Percentiles rank a stretch among this genome's conserved stretches.
These are phyloP conservation scores for Sander vitreus DNA, from an alignment of 2,113 vertebrate species.

Conservation along the genomic window DNA sequence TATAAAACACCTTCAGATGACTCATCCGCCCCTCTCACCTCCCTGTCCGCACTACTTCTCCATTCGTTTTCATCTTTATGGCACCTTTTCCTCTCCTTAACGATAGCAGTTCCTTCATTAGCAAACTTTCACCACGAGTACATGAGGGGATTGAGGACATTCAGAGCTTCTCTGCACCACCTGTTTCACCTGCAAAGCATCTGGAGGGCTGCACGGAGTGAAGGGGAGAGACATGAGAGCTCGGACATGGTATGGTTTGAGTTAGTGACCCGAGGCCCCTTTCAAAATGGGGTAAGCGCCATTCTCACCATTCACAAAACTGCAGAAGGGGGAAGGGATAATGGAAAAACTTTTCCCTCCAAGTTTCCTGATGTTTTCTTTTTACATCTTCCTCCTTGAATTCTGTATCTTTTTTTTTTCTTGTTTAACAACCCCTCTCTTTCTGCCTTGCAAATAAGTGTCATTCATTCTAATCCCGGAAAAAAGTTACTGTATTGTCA, in stretches of 20 bases:
- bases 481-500: conserved; percentile 7
- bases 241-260: conserved; percentile 63
- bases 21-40: conserved; percentile 45
- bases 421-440: not conserved
- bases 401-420: conserved; percentile 28
- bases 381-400: conserved; percentile 38
- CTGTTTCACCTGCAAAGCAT: conserved; percentile 72
- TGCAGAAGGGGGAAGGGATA: conserved; percentile 14
- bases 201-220: conserved; percentile 47
- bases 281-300: conserved; percentile 23
- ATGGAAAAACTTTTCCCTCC: conserved; percentile 44
- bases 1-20: conserved; percentile 56
- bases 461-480: not conserved
- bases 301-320: conserved; percentile 54
- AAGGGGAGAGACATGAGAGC: conserved; percentile 20
- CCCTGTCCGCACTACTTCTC: not conserved
- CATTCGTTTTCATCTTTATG: conserved; percentile 53
- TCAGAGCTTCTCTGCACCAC: conserved; percentile 49
- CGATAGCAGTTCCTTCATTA: conserved; percentile 56
- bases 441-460: conserved; percentile 4
- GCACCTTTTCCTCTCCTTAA: conserved; percentile 46
- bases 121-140: conserved; percentile 43
- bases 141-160: conserved; percentile 52
- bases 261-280: conserved; percentile 54
- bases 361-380: conserved; percentile 59